A percentile compares a stretch with the other conserved stretches of the same genome.
Conservation (phyloP, 2,113 vertebrate species). For the Oreocharis arfaki region DNA sequence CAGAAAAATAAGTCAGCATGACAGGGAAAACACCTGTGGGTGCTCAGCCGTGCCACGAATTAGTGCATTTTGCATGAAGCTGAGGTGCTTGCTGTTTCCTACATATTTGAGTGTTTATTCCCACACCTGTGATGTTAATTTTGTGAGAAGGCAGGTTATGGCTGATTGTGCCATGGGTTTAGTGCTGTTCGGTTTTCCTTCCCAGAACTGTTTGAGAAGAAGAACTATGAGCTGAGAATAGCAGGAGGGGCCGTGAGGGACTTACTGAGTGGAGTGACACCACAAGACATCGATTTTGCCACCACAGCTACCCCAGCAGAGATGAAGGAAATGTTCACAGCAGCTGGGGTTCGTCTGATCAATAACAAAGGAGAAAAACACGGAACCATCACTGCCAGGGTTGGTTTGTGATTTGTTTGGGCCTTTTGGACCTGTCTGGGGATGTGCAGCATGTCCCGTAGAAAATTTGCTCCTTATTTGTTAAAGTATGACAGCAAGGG, state of each 20-base stretch:
- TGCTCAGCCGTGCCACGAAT: background rate
- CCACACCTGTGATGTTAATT: rapidly evolving
- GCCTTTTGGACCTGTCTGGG: background rate
- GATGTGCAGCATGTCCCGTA: rapidly evolving
- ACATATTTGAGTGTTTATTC: background rate
- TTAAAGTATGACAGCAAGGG: background rate
- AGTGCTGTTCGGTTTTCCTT: background rate
- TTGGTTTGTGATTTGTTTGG: slow-evolving; percentile 3
- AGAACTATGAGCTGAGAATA: slow-evolving; percentile 88
- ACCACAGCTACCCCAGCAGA: slow-evolving; percentile 90
- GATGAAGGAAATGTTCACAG: slow-evolving; percentile 91
- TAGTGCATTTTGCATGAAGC: background rate
- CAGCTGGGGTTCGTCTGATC: slow-evolving; percentile 87
- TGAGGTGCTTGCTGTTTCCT: background rate
- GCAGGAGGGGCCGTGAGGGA: slow-evolving; percentile 95
- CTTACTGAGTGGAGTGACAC: slow-evolving; percentile 83
- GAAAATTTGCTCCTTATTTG: background rate
- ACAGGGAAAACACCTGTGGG: no score
- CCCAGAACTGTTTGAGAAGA: slow-evolving; percentile 86
- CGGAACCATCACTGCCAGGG: slow-evolving; percentile 93
- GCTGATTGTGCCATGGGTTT: background rate
- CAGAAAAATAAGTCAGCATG: background rate
- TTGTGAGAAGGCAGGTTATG: background rate
- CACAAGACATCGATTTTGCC: slow-evolving; percentile 93
- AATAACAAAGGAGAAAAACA: slow-evolving; percentile 97